Evolutionary conservation across 2,797 vertebrate genomes (phyloP).

Genomic region (Oreonectes daqikongensis): DNA sequence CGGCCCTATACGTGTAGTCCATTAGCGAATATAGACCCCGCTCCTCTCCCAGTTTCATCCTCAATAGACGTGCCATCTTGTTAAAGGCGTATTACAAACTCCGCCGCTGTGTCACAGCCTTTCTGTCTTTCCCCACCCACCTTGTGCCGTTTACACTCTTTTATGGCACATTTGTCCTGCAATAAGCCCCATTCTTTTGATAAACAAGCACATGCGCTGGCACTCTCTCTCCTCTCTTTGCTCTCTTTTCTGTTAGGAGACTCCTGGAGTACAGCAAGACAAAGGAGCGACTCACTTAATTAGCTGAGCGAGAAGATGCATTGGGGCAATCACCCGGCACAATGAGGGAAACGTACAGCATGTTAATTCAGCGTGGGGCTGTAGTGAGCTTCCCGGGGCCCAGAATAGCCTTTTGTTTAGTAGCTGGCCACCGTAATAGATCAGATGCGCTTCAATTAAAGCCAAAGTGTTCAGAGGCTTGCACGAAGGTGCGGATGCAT

Average conservation of each 20-base stretch:
- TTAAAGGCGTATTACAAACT: constrained; percentile 54
- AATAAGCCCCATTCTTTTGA: constrained; percentile 59
- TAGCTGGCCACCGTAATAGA: constrained; percentile 54
- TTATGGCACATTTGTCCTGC: constrained; percentile 50
- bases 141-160: constrained; percentile 40
- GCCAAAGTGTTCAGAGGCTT: constrained; percentile 20
- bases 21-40: constrained; percentile 50
- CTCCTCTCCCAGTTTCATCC: constrained; percentile 22
- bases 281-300: constrained; percentile 81
- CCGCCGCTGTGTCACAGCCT: constrained; percentile 46
- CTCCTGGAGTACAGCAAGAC: constrained; percentile 74
- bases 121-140: constrained; percentile 44
- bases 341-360: constrained; percentile 73
- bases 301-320: constrained; percentile 80
- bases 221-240: constrained; percentile 2
- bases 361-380: constrained; percentile 69
- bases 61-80: constrained; percentile 54
- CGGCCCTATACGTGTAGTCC: constrained; percentile 37
- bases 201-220: constrained; percentile 64
- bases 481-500: constrained; percentile 5
- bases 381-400: constrained; percentile 51
- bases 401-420: constrained; percentile 60
- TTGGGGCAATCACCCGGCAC: constrained; percentile 80
- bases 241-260: constrained; percentile 57
- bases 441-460: constrained; percentile 60